phyloP scores from a whole-genome alignment of 2,113 vertebrate species.

The Litocranius walleri region DNA sequence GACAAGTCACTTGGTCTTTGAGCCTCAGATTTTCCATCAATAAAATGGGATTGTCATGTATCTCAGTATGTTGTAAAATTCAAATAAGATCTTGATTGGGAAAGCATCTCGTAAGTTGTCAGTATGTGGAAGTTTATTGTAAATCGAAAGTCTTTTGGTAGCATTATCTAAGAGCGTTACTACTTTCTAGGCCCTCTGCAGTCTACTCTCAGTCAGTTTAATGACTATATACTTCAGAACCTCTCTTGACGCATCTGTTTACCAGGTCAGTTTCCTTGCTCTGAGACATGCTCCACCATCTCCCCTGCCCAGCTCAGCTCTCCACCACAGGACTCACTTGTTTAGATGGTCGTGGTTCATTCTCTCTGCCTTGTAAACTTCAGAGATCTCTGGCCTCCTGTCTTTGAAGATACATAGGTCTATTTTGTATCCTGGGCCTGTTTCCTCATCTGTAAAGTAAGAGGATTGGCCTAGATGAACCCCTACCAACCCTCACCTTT shows the following conservation, averaged over 20 bases:
- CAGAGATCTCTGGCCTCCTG: not conserved
- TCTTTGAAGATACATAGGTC: not conserved
- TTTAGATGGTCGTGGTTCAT: not conserved
- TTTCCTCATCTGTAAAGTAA: not conserved
- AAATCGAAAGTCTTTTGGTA: not conserved
- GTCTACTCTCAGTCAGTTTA: not conserved
- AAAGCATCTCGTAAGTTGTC: not conserved
- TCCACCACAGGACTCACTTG: not conserved
- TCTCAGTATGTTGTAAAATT: not conserved
- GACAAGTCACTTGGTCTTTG: not conserved
- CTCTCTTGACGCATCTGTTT: not conserved
- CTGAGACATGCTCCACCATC: not conserved
- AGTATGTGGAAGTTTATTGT: not conserved
- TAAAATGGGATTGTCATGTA: not conserved
- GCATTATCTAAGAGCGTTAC: not conserved
- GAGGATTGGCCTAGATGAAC: not conserved
- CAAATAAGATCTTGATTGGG: not conserved
- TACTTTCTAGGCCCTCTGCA: not conserved
- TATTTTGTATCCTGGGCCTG: not conserved
- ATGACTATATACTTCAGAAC: not conserved
- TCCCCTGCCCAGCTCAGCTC: not conserved
- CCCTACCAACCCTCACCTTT: not conserved
- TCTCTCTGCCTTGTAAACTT: not conserved
- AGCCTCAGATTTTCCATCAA: constrained; percentile 13
- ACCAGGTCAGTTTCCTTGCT: not conserved